A percentile compares a stretch with the other conserved stretches of the same genome.
phyloP scores from a whole-genome alignment of 2,797 vertebrate genomes.

The Xerus rutilus region DNA sequence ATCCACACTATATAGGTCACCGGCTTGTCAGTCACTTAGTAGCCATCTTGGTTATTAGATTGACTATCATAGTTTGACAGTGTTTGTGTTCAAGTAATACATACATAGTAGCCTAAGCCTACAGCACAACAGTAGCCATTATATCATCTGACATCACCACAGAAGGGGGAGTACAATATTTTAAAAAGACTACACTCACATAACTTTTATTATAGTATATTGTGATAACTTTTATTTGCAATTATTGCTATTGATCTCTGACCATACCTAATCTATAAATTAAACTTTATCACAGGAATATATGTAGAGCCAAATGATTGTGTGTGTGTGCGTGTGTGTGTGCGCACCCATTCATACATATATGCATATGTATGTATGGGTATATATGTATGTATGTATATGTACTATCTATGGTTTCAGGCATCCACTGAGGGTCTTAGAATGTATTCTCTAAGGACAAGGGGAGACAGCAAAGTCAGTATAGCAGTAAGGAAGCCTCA shows the following conservation, averaged over 20 bases:
- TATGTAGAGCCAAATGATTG: not conserved
- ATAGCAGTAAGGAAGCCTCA: not conserved
- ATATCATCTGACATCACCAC: fast-evolving
- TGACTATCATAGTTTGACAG: not conserved
- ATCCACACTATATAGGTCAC: not conserved
- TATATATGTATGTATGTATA: too few relatives aligned
- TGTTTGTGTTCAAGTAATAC: not conserved
- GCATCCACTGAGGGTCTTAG: not conserved
- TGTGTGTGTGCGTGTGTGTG: too few relatives aligned
- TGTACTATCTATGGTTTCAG: not conserved
- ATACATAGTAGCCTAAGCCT: not conserved
- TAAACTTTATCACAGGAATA: not conserved
- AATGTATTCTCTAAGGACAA: not conserved
- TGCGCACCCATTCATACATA: too few relatives aligned
- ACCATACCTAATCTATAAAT: not conserved
- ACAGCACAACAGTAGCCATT: not conserved
- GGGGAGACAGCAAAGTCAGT: not conserved
- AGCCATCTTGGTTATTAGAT: not conserved
- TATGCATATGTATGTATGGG: too few relatives aligned
- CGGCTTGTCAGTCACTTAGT: not conserved
- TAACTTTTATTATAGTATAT: not conserved
- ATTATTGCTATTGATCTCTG: not conserved
- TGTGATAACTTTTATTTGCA: not conserved
- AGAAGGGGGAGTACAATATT: not conserved
- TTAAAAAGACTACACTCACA: not conserved